Base-by-base conservation (phyloP, 2,797 vertebrate species). In the Hemitrygon akajei region DNA sequence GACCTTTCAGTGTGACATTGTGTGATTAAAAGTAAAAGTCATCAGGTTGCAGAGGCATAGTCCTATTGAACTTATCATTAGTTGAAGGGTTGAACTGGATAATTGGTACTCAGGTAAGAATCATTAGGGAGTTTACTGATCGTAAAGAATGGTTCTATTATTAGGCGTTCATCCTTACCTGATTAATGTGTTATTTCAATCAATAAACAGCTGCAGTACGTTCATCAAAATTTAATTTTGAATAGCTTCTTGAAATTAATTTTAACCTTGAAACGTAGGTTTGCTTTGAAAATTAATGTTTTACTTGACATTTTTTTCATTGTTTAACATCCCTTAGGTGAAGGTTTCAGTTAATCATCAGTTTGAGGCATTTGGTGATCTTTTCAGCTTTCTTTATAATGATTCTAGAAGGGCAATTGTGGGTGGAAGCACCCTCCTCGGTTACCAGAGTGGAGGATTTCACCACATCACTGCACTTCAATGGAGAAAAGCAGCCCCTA, bases 201-300 rank as follows among this genome's bases (percentile, higher is more conserved):
- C 91, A 58, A 93, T 73, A 93, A 75, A 3, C 91, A 76, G 71
- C 0, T 25, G 37, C 5, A n/a, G 40, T 76, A 47, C 56, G 5
- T 56, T 93, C 71, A 18, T n/a, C 11, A 0, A 75, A 22, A 73
- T 93, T 93, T 56, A 5, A 93, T 56, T 93, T 93, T 93, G 71
- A 75, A 71, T 37, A 12, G 69, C 47, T 73, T 71, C 7, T 40
- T 93, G 12, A n/a, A 75, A 93, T 93, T 58, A 34, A 93, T 56
- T 93, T 93, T 71, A 76, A 76, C 91, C 69, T 93, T 76, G 27
- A 71, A 93, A 47, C 71, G 56, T 22, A 30, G 91, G 37, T 16
- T 76, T 93, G 20, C 91, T 76, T 76, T 75, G 37, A 76, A 91
- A 93, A 93, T 75, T 58, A 73, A 75, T 75, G 11, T 93, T 93